Conservation (phyloP, 2,888 invertebrate species). For the Campoplex nolae region DNA sequence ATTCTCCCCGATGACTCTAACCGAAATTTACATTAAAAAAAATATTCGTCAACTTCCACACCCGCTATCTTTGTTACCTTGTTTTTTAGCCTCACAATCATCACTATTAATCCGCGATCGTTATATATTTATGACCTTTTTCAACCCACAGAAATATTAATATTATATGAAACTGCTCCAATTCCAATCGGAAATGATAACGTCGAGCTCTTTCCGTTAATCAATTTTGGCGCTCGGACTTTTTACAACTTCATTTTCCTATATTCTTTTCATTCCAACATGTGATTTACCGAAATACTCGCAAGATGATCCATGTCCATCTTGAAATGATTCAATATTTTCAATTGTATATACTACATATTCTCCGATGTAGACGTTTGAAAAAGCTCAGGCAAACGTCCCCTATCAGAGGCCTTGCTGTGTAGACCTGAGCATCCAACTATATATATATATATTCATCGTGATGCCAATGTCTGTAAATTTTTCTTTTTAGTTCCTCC, state of each 20-base stretch:
- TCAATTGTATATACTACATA: conserved; percentile 1
- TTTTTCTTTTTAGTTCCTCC: conserved; percentile 3
- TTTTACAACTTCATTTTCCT: not conserved
- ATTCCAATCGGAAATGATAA: not conserved
- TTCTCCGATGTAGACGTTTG: not conserved
- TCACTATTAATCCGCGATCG: too few species aligned
- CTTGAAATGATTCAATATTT: too few species aligned
- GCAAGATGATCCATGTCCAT: conserved; percentile 10
- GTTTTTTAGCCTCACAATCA: too few species aligned
- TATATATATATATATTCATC: not conserved
- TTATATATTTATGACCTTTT: not conserved
- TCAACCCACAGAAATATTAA: too few species aligned
- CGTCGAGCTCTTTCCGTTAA: conserved; percentile 2
- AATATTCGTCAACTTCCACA: too few species aligned
- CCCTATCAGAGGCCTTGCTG: not conserved
- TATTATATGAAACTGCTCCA: not conserved
- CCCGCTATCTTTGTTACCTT: too few species aligned
- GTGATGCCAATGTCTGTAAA: not conserved
- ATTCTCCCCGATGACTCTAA: too few species aligned
- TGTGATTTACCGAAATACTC: conserved; percentile 18
- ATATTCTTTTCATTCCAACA: not conserved
- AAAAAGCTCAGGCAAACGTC: not conserved
- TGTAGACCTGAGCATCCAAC: not conserved
- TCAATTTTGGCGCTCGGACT: not conserved
- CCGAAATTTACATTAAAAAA: too few species aligned